Evolutionary conservation across 2,888 invertebrate species (phyloP).

Genomic region (Chironomus tentans): DNA sequence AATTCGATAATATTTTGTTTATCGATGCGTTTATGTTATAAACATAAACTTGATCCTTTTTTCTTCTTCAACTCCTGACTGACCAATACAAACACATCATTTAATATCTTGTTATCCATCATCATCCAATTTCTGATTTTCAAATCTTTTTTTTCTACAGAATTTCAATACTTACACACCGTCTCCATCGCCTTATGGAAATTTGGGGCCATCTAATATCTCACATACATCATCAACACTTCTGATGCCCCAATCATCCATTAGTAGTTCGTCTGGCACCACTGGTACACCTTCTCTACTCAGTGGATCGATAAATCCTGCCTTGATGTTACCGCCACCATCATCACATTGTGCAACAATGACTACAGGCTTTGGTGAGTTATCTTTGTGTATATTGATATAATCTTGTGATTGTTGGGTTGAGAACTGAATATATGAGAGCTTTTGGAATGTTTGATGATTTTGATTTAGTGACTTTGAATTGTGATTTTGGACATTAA

Average conservation of each 20-base stretch:
- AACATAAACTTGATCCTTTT: not conserved
- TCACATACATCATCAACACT: constrained; percentile 37
- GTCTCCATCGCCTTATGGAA: constrained; percentile 37
- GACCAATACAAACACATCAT: not conserved
- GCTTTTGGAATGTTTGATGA: no score
- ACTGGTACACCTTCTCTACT: constrained; percentile 28
- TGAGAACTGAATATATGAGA: no score
- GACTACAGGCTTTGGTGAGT: constrained; percentile 23
- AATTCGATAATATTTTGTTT: no score
- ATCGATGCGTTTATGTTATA: not conserved
- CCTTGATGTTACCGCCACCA: constrained; percentile 19
- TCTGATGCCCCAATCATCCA: constrained; percentile 36
- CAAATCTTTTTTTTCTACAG: constrained; percentile 29
- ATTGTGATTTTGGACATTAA: no score
- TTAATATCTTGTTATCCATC: not conserved
- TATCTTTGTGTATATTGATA: no score
- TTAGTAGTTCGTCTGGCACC: constrained; percentile 29
- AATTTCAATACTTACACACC: constrained; percentile 40
- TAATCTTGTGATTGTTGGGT: not conserved
- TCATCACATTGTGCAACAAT: constrained; percentile 4
- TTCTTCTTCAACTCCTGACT: not conserved
- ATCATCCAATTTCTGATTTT: not conserved
- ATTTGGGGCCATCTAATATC: constrained; percentile 35
- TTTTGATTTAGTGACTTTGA: no score
- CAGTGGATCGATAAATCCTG: constrained; percentile 28